Percentiles rank a stretch among this genome's conserved stretches.
Conservation (phyloP, 1,140 invertebrate species). For the Thaumetopoea pityocampa region DNA sequence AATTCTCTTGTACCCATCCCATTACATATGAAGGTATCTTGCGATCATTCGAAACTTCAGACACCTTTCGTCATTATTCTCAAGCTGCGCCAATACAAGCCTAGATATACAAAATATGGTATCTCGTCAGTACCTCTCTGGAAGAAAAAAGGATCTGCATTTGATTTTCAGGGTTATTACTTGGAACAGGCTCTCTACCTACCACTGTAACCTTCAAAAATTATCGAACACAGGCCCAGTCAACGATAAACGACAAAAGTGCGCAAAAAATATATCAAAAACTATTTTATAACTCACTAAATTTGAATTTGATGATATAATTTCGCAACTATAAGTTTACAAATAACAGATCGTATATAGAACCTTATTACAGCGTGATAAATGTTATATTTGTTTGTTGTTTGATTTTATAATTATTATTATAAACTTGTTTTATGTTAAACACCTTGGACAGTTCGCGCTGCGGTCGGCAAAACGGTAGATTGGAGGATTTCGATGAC, state of each 20-base stretch:
- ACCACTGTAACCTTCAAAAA: not conserved
- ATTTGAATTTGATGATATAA: slow-evolving; percentile 62
- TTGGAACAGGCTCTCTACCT: not conserved
- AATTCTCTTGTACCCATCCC: too few species aligned
- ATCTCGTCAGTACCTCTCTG: too few species aligned
- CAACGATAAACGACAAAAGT: slow-evolving; percentile 38
- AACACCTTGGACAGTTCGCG: slow-evolving; percentile 67
- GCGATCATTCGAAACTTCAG: too few species aligned
- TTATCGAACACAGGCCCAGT: slow-evolving; percentile 24
- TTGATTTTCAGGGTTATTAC: too few species aligned
- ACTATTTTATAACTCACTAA: slow-evolving; percentile 64
- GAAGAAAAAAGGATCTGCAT: too few species aligned
- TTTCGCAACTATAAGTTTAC: slow-evolving; percentile 22
- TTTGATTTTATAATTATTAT: slow-evolving; percentile 1
- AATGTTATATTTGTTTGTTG: slow-evolving; percentile 4
- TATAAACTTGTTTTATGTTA: slow-evolving; percentile 34
- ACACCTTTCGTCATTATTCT: too few species aligned
- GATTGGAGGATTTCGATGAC: slow-evolving; percentile 66
- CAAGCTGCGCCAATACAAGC: too few species aligned
- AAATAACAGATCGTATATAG: not conserved
- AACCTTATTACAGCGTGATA: slow-evolving; percentile 2
- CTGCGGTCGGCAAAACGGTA: slow-evolving; percentile 67
- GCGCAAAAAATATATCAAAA: slow-evolving; percentile 39
- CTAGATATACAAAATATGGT: too few species aligned
- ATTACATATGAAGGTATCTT: too few species aligned